Conservation (phyloP, 2,797 vertebrate genomes). For the Percopsis omiscomaycus region DNA sequence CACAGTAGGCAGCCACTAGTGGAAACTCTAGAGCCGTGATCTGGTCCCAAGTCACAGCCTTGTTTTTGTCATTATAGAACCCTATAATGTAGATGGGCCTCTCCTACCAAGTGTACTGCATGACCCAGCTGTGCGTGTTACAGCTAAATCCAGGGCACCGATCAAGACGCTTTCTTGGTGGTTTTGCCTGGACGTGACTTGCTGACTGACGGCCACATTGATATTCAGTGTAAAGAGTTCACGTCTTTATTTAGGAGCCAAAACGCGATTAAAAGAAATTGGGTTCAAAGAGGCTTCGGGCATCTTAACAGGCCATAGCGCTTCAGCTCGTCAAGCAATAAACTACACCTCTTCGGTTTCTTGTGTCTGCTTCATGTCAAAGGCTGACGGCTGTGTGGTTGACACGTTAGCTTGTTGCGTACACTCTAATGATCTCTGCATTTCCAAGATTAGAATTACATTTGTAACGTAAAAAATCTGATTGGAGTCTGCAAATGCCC, state of each 20-base stretch:
- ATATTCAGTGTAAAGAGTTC: constrained; percentile 37
- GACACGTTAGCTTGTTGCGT: too few species aligned
- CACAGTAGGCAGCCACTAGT: constrained; percentile 43
- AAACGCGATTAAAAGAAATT: too few species aligned
- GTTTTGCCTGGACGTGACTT: constrained; percentile 41
- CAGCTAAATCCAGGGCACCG: constrained; percentile 33
- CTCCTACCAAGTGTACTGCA: constrained; percentile 28
- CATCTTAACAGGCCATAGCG: too few species aligned
- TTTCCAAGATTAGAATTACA: too few species aligned
- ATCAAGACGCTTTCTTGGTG: constrained; percentile 18
- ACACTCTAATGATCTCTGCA: too few species aligned
- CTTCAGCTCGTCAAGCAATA: too few species aligned
- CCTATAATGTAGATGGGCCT: constrained; percentile 49
- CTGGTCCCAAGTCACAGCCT: constrained; percentile 52
- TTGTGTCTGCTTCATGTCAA: too few species aligned
- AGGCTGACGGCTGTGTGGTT: too few species aligned
- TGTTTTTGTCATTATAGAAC: constrained; percentile 58
- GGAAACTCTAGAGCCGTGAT: constrained; percentile 61
- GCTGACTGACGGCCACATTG: constrained; percentile 29
- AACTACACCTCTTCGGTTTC: too few species aligned
- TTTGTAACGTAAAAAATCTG: too few species aligned
- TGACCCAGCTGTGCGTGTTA: constrained; percentile 29
- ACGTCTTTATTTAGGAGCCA: constrained; percentile 3
- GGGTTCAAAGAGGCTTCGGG: too few species aligned
- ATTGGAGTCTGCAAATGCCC: too few species aligned